Conservation (phyloP, 2,888 invertebrate genomes). For the Muschampia plurimacula region DNA sequence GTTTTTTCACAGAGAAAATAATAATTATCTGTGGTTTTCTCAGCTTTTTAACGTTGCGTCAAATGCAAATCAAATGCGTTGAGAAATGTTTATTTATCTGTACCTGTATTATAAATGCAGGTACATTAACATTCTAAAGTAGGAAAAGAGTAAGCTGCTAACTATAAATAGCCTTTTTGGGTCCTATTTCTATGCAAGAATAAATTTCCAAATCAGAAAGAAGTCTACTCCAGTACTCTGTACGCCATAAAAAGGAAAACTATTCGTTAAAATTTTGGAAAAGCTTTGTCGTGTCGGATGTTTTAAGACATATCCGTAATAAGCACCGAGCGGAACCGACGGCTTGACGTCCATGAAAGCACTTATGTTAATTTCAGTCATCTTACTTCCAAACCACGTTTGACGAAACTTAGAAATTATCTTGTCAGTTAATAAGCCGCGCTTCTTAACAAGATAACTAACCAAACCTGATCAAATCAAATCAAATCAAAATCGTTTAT, state of each 20-base stretch:
- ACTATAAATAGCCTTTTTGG: too few relatives aligned
- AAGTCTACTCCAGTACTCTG: too few relatives aligned
- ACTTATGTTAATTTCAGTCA: slow-evolving; percentile 1
- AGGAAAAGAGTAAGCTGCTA: too few relatives aligned
- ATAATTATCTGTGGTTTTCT: not conserved
- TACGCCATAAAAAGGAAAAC: too few relatives aligned
- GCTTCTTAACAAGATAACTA: not conserved
- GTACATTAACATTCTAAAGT: too few relatives aligned
- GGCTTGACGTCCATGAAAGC: not conserved
- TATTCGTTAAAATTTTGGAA: not conserved
- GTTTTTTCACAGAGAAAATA: not conserved
- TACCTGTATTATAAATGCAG: too few relatives aligned
- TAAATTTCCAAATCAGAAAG: too few relatives aligned
- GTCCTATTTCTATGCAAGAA: too few relatives aligned
- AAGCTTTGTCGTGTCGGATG: not conserved
- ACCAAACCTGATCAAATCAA: too few relatives aligned
- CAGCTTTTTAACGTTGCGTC: not conserved
- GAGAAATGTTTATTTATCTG: too few relatives aligned
- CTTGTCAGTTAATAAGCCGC: not conserved
- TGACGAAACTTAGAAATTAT: not conserved
- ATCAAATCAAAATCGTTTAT: too few relatives aligned
- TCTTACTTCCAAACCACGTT: slow-evolving; percentile 1
- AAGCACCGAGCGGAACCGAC: not conserved
- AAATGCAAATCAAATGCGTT: not conserved
- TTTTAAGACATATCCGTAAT: not conserved